Evolutionary conservation across 1,140 invertebrate genomes (phyloP).

Genomic region (Danaus plexippus): DNA sequence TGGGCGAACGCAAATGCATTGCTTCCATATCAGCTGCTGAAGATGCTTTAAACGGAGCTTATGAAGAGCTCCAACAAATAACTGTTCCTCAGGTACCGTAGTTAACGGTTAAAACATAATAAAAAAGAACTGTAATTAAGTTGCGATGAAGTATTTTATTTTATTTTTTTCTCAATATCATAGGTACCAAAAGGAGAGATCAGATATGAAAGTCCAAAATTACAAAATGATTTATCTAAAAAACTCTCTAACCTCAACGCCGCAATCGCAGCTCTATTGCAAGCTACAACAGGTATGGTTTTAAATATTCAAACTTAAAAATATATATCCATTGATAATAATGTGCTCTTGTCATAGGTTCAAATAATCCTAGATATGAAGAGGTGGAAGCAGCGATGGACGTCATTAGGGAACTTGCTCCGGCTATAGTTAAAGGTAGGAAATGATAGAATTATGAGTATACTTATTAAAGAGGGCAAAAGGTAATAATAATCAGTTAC

Average conservation of each 20-base stretch:
- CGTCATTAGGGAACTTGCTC: slow-evolving; percentile 27
- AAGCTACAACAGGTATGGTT: slow-evolving; percentile 24
- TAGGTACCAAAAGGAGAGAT: too few relatives aligned
- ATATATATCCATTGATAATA: background rate
- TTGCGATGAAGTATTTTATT: too few relatives aligned
- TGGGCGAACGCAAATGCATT: background rate
- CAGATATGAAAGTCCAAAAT: too few relatives aligned
- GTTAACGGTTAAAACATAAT: too few relatives aligned
- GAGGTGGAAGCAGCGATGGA: slow-evolving; percentile 26
- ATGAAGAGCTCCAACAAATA: slow-evolving; percentile 12
- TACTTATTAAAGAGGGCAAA: too few relatives aligned
- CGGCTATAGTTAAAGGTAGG: slow-evolving; percentile 34
- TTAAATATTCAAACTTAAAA: background rate
- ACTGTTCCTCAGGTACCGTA: too few relatives aligned
- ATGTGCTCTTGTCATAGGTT: slow-evolving; percentile 27
- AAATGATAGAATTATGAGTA: too few relatives aligned
- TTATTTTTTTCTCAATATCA: too few relatives aligned
- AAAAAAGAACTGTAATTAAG: slow-evolving; percentile 3
- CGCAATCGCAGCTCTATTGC: slow-evolving; percentile 29
- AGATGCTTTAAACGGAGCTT: slow-evolving; percentile 13
- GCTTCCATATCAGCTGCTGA: slow-evolving; percentile 2
- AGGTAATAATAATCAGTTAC: too few relatives aligned
- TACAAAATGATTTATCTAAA: slow-evolving; percentile 9
- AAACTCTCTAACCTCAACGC: slow-evolving; percentile 30
- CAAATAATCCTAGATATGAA: slow-evolving; percentile 29